Base-by-base conservation (phyloP, 2,888 invertebrate species). In the Chromoteleia sp. region DNA sequence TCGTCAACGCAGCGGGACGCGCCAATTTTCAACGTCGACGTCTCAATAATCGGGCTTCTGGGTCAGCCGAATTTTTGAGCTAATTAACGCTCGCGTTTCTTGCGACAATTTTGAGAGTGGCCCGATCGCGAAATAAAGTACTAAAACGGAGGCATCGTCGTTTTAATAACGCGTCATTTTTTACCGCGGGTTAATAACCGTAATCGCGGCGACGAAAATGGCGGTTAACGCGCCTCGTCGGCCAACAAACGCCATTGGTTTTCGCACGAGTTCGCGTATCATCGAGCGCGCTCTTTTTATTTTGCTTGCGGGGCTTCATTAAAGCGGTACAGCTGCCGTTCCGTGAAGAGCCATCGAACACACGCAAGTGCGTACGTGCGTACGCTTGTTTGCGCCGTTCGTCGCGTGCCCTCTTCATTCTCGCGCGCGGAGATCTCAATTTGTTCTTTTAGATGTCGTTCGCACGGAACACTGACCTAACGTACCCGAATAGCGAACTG, bases 391-490 rank as follows among this genome's bases (percentile, higher is more conserved):
- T 48, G 54, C 63, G 39, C 52, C 41, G 63, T n/a, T n/a, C 74
- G 80, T 78, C 78, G 71, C 75, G 74, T 76, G 83, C 58, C 45
- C 71, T 71, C 56, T 52, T 68, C 76, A 68, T 75, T 78, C 56
- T 48, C 59, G 17, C 6, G 21, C 19, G 10, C 58, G 39, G 63
- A 71, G 68, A 65, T 81, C 81, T 80, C 78, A 78, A 78, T 83
- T 83, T 70, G 78, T 70, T 79, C 65, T 75, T 73, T 79, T 78
- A 33, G 25, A 52, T 59, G 63, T 65, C 70, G 67, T 41, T 67
- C 76, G 76, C 77, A 73, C 81, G 84, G 84, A 82, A 84, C 67
- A 85, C 85, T 84, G 84, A 85, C 85, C 84, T 84, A 82, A 82
- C 81, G 25, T 68, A 83, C 45, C 67, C 54, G 36, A 73, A 67